Evolutionary conservation across 2,888 invertebrate genomes (phyloP).

Genomic region (Tiliacea aurago): DNA sequence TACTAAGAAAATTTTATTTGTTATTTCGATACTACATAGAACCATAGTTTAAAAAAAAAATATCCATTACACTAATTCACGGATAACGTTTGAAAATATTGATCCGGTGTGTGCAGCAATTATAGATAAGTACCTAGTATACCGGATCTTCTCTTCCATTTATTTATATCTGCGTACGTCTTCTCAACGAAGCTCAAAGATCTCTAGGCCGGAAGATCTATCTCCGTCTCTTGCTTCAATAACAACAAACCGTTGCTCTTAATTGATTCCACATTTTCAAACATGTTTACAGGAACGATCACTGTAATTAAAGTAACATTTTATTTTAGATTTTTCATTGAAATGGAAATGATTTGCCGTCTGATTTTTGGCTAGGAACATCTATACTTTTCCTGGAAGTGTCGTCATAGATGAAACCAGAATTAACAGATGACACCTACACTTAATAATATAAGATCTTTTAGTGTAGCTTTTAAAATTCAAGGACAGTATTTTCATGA

Average conservation of each 20-base stretch:
- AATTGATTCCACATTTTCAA: slow-evolving; percentile 45
- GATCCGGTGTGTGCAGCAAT: slow-evolving; percentile 20
- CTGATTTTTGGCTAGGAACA: slow-evolving; percentile 25
- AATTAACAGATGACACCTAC: slow-evolving; percentile 20
- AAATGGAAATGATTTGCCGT: background rate
- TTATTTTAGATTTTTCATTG: slow-evolving; percentile 8
- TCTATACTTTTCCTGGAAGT: slow-evolving; percentile 34
- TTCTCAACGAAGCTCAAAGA: slow-evolving; percentile 28
- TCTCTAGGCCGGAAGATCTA: slow-evolving; percentile 36
- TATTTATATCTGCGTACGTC: slow-evolving; percentile 38
- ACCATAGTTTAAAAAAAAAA: slow-evolving; percentile 7
- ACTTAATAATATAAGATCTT: slow-evolving; percentile 11
- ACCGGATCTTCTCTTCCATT: slow-evolving; percentile 33
- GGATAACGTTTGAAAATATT: slow-evolving; percentile 10
- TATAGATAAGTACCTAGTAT: slow-evolving; percentile 19
- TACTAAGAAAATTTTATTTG: slow-evolving; percentile 17
- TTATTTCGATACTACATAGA: slow-evolving; percentile 5
- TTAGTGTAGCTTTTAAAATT: slow-evolving; percentile 10
- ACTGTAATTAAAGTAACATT: background rate
- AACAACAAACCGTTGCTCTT: slow-evolving; percentile 40
- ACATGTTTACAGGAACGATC: slow-evolving; percentile 34
- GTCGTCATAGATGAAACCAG: slow-evolving; percentile 13
- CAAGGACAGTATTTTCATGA: slow-evolving; percentile 24
- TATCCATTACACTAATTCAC: background rate
- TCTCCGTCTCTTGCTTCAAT: slow-evolving; percentile 19